phyloP scores from a whole-genome alignment of 2,113 vertebrate species.

The Rattus rattus region DNA sequence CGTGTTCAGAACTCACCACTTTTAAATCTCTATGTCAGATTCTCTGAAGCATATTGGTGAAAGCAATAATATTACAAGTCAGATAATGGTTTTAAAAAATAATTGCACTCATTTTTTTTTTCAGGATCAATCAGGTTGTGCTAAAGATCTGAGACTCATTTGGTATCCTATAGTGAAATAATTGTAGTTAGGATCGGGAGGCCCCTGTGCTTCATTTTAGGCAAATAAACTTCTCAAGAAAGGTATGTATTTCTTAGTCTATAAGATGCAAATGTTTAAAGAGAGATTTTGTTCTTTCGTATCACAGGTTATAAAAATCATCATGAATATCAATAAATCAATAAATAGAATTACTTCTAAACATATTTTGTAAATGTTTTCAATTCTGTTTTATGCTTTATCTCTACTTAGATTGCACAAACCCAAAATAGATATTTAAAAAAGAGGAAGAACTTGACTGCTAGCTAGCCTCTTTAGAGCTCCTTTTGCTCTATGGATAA shows the following conservation, averaged over 20 bases:
- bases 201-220: neutral
- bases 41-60: slow-evolving; percentile 72
- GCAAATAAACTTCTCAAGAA: neutral
- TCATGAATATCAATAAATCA: neutral
- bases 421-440: neutral
- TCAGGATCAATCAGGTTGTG: slow-evolving; percentile 22
- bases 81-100: slow-evolving; percentile 58
- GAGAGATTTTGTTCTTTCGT: neutral
- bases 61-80: slow-evolving; percentile 69
- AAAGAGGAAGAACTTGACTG: neutral
- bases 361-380: neutral
- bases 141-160: neutral
- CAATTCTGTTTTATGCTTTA: neutral
- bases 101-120: neutral
- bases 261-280: neutral
- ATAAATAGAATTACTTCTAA: neutral
- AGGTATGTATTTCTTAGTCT: slow-evolving; percentile 12
- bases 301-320: neutral
- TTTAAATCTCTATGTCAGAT: slow-evolving; percentile 75
- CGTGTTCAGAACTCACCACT: slow-evolving; percentile 70
- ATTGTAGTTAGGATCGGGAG: neutral
- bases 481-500: neutral
- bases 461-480: neutral
- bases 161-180: neutral
- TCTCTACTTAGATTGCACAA: neutral